These are phyloP conservation scores for Lepidonotus clava DNA, from an alignment of 2,888 invertebrate species.

Conservation along the genomic window DNA sequence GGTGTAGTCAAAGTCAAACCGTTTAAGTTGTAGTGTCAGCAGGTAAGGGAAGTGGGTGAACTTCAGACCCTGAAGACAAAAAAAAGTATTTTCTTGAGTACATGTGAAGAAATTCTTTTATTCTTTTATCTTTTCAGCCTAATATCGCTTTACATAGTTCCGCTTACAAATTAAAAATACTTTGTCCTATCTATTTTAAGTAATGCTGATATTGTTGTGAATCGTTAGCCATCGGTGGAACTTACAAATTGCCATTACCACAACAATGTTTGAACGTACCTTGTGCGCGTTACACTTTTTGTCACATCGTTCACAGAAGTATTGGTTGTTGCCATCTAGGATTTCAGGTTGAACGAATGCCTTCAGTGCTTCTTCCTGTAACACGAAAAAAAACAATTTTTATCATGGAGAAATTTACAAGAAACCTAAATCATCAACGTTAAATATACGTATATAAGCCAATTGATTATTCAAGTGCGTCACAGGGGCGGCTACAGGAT, in stretches of 20 bases:
- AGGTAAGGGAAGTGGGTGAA: slow-evolving; percentile 93
- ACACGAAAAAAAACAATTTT: slow-evolving; percentile 51
- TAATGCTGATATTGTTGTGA: neutral
- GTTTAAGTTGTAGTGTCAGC: slow-evolving; percentile 91
- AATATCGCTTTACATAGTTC: too few relatives aligned
- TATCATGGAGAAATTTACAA: neutral
- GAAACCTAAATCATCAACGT: too few relatives aligned
- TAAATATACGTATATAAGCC: too few relatives aligned
- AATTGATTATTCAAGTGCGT: neutral
- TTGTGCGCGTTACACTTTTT: slow-evolving; percentile 94
- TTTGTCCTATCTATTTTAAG: too few relatives aligned
- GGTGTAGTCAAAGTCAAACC: slow-evolving; percentile 93
- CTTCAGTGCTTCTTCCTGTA: slow-evolving; percentile 88
- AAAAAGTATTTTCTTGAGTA: neutral
- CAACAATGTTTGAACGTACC: slow-evolving; percentile 67
- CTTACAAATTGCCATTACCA: neutral
- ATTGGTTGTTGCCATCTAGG: slow-evolving; percentile 91
- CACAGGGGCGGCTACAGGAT: too few relatives aligned
- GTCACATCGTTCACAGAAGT: slow-evolving; percentile 91
- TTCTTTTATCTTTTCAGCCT: neutral
- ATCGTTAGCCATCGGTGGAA: neutral
- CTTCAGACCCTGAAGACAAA: slow-evolving; percentile 84
- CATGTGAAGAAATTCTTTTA: neutral
- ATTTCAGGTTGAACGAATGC: slow-evolving; percentile 93
- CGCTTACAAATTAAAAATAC: too few relatives aligned